Evolutionary conservation across 2,113 vertebrate genomes (phyloP).

Genomic region (Mormyrus iriodes): DNA sequence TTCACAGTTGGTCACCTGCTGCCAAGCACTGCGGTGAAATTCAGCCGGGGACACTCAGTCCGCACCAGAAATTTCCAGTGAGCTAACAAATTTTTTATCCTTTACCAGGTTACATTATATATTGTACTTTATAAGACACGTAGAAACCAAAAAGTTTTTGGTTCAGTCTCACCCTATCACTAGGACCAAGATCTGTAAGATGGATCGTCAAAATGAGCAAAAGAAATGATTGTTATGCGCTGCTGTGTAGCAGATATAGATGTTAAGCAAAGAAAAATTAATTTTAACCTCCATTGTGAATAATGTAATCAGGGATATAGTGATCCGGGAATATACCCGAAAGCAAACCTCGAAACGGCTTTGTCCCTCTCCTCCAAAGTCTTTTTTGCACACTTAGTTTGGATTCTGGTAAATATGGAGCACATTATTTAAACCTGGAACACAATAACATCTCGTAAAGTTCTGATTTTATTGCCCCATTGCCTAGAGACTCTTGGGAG

Average conservation of each 20-base stretch:
- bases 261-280: not conserved
- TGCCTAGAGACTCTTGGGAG: constrained; percentile 23
- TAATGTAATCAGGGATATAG: not conserved
- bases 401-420: constrained; percentile 3
- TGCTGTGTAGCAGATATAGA: not conserved
- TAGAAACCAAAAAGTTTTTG: not conserved
- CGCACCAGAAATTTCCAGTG: not conserved
- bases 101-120: not conserved
- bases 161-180: not conserved
- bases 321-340: not conserved
- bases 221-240: not conserved
- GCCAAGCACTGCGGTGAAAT: not conserved
- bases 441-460: constrained; percentile 30
- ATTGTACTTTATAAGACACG: not conserved
- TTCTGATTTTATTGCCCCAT: constrained; percentile 19
- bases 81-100: not conserved
- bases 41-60: not conserved
- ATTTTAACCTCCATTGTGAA: not conserved
- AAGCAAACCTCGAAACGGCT: not conserved
- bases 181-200: not conserved
- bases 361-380: not conserved
- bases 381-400: constrained; percentile 36
- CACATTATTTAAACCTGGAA: constrained; percentile 38
- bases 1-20: not conserved
- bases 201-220: not conserved